Percentiles rank a stretch among this genome's conserved stretches.
Evolutionary conservation across 64 coral and sea anemone genomes (phyloP).

Genomic region (Catalaphyllia jardinei): DNA sequence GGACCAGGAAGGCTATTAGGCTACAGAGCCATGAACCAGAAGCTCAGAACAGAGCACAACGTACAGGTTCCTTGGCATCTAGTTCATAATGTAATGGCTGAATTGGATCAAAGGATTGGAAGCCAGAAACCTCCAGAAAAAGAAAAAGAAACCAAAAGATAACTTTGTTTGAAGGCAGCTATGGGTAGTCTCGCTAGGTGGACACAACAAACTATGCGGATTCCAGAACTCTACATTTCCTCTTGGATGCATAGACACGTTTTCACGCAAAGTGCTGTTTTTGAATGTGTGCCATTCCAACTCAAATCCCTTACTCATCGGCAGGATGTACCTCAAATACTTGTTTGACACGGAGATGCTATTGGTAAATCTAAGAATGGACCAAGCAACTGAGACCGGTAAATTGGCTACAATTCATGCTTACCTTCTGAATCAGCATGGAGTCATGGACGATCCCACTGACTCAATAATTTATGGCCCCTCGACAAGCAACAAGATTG

Average conservation of each 20-base stretch:
- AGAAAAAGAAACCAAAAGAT: constrained; percentile 67
- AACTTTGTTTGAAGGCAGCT: constrained; percentile 51
- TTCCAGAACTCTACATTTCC: constrained; percentile 52
- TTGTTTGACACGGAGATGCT: constrained; percentile 50
- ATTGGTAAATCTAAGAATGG: constrained; percentile 23
- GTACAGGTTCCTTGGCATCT: constrained; percentile 55
- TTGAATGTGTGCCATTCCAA: constrained; percentile 50
- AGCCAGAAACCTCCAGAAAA: not conserved
- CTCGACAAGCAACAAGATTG: constrained; percentile 19
- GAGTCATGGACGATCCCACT: not conserved
- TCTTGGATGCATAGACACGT: constrained; percentile 78
- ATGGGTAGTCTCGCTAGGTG: constrained; percentile 57
- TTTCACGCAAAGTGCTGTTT: constrained; percentile 67
- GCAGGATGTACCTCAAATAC: constrained; percentile 45
- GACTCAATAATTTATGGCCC: constrained; percentile 25
- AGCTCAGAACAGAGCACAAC: constrained; percentile 23
- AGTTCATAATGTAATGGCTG: constrained; percentile 10
- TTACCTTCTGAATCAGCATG: not conserved
- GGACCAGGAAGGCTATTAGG: constrained; percentile 58
- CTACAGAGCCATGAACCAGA: constrained; percentile 37
- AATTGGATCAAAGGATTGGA: constrained; percentile 32
- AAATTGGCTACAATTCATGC: constrained; percentile 19
- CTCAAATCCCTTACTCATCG: constrained; percentile 43
- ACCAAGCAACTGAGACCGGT: constrained; percentile 14
- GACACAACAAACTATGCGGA: too few relatives aligned